These are phyloP conservation scores for Emys orbicularis DNA, from an alignment of 2,797 vertebrate genomes.

Conservation along the genomic window DNA sequence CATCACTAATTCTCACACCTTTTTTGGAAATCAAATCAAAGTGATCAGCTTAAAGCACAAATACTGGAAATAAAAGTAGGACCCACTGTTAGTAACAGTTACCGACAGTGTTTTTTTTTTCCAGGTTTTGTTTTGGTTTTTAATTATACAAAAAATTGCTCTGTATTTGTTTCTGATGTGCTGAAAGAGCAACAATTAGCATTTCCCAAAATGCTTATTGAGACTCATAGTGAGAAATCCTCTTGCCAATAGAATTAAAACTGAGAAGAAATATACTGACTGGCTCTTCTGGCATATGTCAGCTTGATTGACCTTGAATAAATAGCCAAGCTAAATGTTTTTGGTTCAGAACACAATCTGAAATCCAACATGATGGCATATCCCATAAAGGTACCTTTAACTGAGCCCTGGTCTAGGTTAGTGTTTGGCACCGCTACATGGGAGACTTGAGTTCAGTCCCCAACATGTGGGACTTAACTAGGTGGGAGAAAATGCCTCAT, in stretches of 20 bases:
- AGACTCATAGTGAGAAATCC: constrained; percentile 24
- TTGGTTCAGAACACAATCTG: constrained; percentile 28
- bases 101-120: not conserved
- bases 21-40: constrained; percentile 15
- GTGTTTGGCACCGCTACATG: not conserved
- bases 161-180: not conserved
- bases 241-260: constrained; percentile 11
- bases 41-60: not conserved
- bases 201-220: not conserved
- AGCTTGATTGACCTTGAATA: not conserved
- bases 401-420: not conserved
- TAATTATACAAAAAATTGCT: not conserved
- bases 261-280: not conserved
- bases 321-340: constrained; percentile 27
- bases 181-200: not conserved
- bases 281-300: not conserved
- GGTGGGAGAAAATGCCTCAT: not conserved
- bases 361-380: not conserved
- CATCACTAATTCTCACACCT: not conserved
- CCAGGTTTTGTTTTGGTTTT: not conserved
- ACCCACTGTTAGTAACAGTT: constrained; percentile 18
- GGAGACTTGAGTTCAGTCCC: not conserved
- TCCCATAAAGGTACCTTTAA: not conserved
- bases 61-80: constrained; percentile 4
- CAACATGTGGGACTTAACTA: fast-evolving